A percentile compares a stretch with the other conserved stretches of the same genome.
Conservation (phyloP, 2,888 invertebrate species). For the Epinotia nisella region DNA sequence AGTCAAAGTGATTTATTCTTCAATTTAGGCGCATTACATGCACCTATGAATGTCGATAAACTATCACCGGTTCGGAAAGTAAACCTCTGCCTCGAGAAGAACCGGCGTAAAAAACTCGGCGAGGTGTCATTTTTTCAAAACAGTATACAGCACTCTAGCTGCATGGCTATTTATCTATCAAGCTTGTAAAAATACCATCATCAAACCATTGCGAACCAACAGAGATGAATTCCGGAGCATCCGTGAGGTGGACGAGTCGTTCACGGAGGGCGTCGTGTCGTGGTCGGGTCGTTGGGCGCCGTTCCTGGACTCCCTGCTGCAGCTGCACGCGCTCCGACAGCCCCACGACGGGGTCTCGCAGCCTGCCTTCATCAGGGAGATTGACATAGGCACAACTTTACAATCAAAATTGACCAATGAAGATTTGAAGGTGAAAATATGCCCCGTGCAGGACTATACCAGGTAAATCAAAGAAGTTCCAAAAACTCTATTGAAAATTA, state of each 20-base stretch:
- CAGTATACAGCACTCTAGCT: too few relatives aligned
- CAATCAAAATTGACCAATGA: neutral
- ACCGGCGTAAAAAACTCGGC: too few relatives aligned
- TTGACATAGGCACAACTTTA: conserved; percentile 49
- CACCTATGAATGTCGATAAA: too few relatives aligned
- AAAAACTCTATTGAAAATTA: neutral
- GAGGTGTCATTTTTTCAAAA: too few relatives aligned
- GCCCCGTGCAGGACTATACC: neutral
- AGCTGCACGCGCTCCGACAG: conserved; percentile 87
- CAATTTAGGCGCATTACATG: too few relatives aligned
- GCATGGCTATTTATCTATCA: too few relatives aligned
- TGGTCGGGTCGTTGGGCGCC: conserved; percentile 93
- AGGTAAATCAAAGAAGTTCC: neutral
- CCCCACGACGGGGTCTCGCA: conserved; percentile 85
- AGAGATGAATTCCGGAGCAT: conserved; percentile 61
- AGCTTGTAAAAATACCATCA: neutral
- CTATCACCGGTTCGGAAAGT: too few relatives aligned
- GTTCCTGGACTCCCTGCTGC: conserved; percentile 92
- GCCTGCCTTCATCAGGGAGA: conserved; percentile 75
- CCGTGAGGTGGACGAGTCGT: conserved; percentile 45
- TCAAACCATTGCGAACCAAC: conserved; percentile 30
- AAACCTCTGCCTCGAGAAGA: too few relatives aligned
- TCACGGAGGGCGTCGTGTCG: conserved; percentile 62
- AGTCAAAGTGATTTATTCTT: too few relatives aligned
- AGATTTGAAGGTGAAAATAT: neutral